Evolutionary conservation across 2,888 invertebrate genomes (phyloP), one percentile per base, ranked within the genome.

Genomic region (Campoletis raptor): DNA sequence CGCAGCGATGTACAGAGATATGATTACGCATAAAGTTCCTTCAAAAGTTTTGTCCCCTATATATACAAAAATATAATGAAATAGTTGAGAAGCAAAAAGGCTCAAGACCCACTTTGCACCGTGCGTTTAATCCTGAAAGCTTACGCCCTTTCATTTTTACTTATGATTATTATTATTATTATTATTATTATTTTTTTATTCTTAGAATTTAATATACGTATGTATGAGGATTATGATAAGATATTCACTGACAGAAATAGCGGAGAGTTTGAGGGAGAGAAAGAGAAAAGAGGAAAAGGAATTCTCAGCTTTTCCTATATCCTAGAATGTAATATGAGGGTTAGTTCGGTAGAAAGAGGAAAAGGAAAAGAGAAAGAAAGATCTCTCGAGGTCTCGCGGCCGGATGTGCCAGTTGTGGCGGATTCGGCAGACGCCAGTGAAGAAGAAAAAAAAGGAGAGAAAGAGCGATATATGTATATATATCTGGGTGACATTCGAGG

Each of bases 191-290:
- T 30, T 21, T 48, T 52, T 72, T 72, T 48, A n/a, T 48, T 9
- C n/a, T 36, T 24, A 21, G 52, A 66, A 67, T 79, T 79, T 45
- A 30, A 67, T 69, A 69, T 69, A 37, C 67, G 76, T 72, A 42
- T 61, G 79, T 48, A 57, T 40, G 40, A 83, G 90, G 90, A 93
- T 93, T 93, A 92, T 92, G 92, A 91, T 93, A 92, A 93, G 92
- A 92, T 93, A 93, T 93, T 93, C 93, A 92, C 93, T 91, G 92
- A 91, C 91, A 91, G 92, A 92, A 92, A 91, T 91, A 91, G 90
- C 89, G 90, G 88, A 67, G 78, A 15, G 21, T 48, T 92, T 89
- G 92, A 90, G 89, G 90, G 5, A 42, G 69, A 40, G 76, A 24
- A 82, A 69, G 72, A 9, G 74, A 57, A 48, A 81, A 52, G 82